Base-by-base conservation (phyloP, 1,140 invertebrate species). In the Ganaspis sp. region DNA sequence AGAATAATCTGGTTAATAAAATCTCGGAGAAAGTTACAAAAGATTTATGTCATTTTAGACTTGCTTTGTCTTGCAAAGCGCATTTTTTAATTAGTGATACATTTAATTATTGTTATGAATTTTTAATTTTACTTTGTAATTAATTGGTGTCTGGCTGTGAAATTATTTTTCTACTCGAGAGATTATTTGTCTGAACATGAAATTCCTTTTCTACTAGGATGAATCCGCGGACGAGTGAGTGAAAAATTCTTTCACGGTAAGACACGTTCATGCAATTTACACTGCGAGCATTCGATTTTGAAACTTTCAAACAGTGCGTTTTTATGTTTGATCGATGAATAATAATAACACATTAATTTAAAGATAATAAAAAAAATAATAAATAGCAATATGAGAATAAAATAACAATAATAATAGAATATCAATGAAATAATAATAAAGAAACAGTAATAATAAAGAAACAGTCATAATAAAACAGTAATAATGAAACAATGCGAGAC, bases 1-100 rank as follows among this genome's bases (percentile, higher is more conserved):
- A 72, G 37, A 9, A 34, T 34, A 77, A 74, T 29, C 19, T 15
- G 49, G 45, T 58, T 73, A 70, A n/a, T 64, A 69, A 70, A 75
- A 34, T 49, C 45, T 49, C 17, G 45, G 45, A n/a, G 45, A 49
- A 49, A 49, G 45, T 49, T 49, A n/a, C 29, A 17, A n/a, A 4
- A 49, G 45, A 49, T 49, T 49, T 49, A 49, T 49, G n/a, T 49
- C 45, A 9, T 17, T n/a, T 45, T n/a, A n/a, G 45, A n/a, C n/a
- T n/a, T 17, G 29, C 4, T 4, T 29, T 49, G 40, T 72, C 9
- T 72, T 26, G 17, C 15, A 21, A 72, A 6, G 70, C 19, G 12
- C 19, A n/a, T 17, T 49, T 49, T 49, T 49, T 49, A 49, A 49
- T 49, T 49, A 49, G 17, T 15, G 17, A 49, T 49, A 49, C n/a